These are phyloP conservation scores for Hylyphantes graminicola DNA, from an alignment of 1,140 invertebrate genomes.

Conservation along the genomic window DNA sequence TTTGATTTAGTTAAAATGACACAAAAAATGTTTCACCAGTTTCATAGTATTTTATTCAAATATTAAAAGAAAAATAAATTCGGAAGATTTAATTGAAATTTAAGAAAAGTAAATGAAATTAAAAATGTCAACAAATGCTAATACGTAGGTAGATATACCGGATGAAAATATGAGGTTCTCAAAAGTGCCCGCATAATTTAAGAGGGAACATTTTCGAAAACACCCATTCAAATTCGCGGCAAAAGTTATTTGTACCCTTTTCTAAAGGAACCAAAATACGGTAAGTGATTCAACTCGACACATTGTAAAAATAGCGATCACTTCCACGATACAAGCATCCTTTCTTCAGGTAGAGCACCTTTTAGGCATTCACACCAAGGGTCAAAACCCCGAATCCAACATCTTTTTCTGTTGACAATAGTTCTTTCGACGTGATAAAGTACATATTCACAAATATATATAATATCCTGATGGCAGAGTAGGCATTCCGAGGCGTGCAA, in stretches of 20 bases:
- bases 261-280: neutral
- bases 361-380: constrained; percentile 20
- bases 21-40: too few species aligned
- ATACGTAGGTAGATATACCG: too few species aligned
- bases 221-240: too few species aligned
- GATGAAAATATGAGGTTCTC: too few species aligned
- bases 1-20: too few species aligned
- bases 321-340: constrained; percentile 12
- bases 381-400: constrained; percentile 21
- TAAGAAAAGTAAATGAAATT: too few species aligned
- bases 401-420: constrained; percentile 28
- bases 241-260: neutral
- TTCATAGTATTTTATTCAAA: too few species aligned
- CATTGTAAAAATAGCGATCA: constrained; percentile 7
- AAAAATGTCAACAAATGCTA: too few species aligned
- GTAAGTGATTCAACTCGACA: constrained; percentile 5
- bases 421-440: constrained; percentile 48
- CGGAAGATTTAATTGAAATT: too few species aligned
- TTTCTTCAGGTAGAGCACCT: neutral
- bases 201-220: too few species aligned
- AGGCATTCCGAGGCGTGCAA: constrained; percentile 32
- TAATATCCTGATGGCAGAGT: constrained; percentile 9
- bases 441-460: constrained; percentile 40
- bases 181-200: too few species aligned
- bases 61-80: too few species aligned